Evolutionary conservation across 2,113 vertebrate species (phyloP).

Genomic region (Phodopus roborovskii): DNA sequence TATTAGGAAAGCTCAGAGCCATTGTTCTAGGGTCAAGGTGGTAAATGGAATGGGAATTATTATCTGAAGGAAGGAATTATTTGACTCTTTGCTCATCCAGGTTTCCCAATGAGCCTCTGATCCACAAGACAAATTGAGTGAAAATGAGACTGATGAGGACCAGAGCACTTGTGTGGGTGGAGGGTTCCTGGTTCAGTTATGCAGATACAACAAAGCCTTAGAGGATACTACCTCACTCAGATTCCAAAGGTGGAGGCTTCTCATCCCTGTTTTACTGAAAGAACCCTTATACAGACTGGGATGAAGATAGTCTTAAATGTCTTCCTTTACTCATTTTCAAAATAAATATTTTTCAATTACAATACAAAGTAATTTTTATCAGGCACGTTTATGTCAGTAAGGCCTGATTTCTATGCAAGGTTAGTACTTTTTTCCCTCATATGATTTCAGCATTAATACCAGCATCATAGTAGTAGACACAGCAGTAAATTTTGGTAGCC

Average conservation of each 20-base stretch:
- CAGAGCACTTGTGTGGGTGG: no score
- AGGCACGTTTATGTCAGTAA: background rate
- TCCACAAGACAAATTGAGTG: background rate
- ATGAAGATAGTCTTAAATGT: background rate
- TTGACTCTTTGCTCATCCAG: background rate
- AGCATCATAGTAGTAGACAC: background rate
- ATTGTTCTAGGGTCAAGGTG: background rate
- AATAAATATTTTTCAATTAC: background rate
- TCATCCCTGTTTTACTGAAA: background rate
- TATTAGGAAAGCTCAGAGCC: background rate
- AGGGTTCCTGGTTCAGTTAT: background rate
- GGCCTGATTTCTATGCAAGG: background rate
- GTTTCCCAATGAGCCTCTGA: background rate
- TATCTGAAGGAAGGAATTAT: background rate
- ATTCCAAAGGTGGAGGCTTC: background rate
- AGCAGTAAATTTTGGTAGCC: conserved; percentile 44
- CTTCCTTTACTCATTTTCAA: conserved; percentile 31
- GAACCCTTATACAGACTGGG: background rate
- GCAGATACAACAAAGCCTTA: background rate
- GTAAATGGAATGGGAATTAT: rapidly evolving
- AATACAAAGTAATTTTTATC: conserved; percentile 19
- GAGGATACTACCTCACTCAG: background rate
- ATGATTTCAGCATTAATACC: background rate
- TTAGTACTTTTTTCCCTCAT: background rate
- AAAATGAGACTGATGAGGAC: background rate